These are phyloP conservation scores for Epinotia ramella DNA, from an alignment of 2,888 invertebrate species.

Conservation along the genomic window DNA sequence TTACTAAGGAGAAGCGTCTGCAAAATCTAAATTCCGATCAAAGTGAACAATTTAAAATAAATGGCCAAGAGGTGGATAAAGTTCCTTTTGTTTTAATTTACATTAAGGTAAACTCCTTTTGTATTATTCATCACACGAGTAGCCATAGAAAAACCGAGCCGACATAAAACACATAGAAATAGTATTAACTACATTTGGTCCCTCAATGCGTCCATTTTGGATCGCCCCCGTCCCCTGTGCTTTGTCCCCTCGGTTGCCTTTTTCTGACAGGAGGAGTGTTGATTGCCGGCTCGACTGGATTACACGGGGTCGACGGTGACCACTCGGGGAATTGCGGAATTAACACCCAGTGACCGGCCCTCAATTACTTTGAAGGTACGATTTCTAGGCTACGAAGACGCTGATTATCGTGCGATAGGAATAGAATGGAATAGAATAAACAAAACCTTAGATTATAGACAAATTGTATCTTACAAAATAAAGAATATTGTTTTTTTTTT, in stretches of 20 bases:
- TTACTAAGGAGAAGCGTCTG: no score
- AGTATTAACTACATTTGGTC: conserved; percentile 28
- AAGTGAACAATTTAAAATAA: no score
- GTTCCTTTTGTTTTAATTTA: neutral
- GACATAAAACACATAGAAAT: neutral
- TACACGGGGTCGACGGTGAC: conserved; percentile 67
- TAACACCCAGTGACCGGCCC: conserved; percentile 60
- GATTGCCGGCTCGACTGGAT: conserved; percentile 81
- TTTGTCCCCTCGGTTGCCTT: conserved; percentile 57
- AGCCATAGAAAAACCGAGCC: neutral
- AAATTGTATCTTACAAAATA: no score
- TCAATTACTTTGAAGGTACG: conserved; percentile 45
- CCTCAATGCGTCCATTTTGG: conserved; percentile 56
- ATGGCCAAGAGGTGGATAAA: no score
- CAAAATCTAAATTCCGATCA: no score
- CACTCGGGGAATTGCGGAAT: conserved; percentile 77
- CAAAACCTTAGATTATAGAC: no score
- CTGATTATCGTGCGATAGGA: neutral
- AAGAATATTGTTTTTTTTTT: no score
- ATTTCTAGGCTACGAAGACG: conserved; percentile 20
- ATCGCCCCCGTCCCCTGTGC: conserved; percentile 51
- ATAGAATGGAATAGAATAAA: no score
- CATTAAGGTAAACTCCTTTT: neutral
- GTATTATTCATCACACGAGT: neutral
- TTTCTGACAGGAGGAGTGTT: conserved; percentile 67